Conservation (phyloP, 37 sponge, comb jelly and placozoan species). For the Oscarella lobularis region DNA sequence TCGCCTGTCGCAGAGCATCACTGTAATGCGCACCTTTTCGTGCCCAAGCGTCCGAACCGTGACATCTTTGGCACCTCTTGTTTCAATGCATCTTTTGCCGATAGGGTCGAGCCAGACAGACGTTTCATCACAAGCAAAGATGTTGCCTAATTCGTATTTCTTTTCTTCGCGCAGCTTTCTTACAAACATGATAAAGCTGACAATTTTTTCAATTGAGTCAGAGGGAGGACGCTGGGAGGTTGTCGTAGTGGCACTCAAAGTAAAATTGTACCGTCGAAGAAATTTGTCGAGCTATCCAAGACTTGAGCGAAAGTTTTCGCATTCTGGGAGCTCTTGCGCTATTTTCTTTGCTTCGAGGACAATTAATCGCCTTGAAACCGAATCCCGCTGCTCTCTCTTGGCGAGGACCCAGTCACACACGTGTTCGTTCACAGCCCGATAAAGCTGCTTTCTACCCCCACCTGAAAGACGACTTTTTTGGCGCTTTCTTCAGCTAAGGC, state of each 20-base stretch:
- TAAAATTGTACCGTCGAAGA: background rate
- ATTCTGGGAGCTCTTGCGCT: background rate
- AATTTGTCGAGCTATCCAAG: background rate
- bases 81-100: background rate
- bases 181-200: too few relatives aligned
- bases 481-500: background rate
- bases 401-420: background rate
- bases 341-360: background rate
- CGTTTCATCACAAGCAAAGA: background rate
- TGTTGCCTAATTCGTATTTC: background rate
- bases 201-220: background rate
- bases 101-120: slow-evolving; percentile 1
- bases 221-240: background rate
- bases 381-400: background rate
- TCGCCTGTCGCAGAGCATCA: background rate
- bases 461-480: background rate
- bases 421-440: background rate
- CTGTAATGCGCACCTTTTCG: too few relatives aligned
- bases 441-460: background rate
- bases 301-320: background rate
- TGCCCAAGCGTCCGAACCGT: background rate
- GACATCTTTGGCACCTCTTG: background rate
- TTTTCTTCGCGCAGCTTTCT: too few relatives aligned
- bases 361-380: background rate
- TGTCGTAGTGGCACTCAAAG: background rate